phyloP scores from a whole-genome alignment of 2,113 vertebrate species.

The Lepidothrix coronata region DNA sequence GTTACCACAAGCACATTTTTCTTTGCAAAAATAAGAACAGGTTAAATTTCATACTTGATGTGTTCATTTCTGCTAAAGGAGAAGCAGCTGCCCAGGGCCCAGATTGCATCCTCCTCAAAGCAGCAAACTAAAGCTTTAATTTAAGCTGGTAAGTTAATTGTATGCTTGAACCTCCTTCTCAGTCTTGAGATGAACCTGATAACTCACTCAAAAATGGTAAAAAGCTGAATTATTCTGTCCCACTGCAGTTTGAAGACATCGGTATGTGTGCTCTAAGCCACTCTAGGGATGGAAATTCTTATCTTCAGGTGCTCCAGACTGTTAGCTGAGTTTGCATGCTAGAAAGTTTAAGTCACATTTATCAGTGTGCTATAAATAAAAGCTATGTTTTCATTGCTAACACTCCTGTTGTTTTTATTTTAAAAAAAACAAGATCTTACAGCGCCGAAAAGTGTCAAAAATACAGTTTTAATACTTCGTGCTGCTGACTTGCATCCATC shows the following conservation, averaged over 20 bases:
- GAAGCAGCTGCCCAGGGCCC: neutral
- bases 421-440: neutral
- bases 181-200: neutral
- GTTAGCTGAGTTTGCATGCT: neutral
- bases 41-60: neutral
- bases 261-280: neutral
- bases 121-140: neutral
- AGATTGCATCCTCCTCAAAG: neutral
- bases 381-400: neutral
- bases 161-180: neutral
- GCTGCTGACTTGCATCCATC: neutral
- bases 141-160: neutral
- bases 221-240: conserved; percentile 13
- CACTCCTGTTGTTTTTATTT: neutral
- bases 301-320: neutral
- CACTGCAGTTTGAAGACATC: neutral
- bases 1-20: neutral
- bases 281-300: neutral
- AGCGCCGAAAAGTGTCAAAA: neutral
- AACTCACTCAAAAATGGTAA: neutral
- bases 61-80: neutral
- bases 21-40: neutral
- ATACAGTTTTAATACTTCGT: neutral
- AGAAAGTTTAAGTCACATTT: neutral
- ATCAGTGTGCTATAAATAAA: neutral